Evolutionary conservation across 2,888 invertebrate genomes (phyloP).

Genomic region (Leptinotarsa haldemani): DNA sequence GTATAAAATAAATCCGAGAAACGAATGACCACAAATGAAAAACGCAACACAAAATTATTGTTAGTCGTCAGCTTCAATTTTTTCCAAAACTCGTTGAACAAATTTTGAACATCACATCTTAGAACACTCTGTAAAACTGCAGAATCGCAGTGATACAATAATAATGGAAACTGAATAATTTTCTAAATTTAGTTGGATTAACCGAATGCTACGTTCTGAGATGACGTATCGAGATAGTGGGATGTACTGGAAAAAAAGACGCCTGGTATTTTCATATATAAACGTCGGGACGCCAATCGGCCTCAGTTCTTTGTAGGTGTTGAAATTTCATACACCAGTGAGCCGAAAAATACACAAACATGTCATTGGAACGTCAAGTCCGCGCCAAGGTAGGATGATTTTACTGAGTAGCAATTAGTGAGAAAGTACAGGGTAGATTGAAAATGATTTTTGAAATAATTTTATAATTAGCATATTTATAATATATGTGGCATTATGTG

Average conservation of each 20-base stretch:
- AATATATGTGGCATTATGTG: not conserved
- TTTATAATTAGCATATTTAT: not conserved
- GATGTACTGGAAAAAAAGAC: slow-evolving; percentile 44
- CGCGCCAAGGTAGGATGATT: slow-evolving; percentile 80
- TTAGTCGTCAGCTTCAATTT: not conserved
- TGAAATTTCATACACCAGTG: slow-evolving; percentile 47
- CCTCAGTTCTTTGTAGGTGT: slow-evolving; percentile 59
- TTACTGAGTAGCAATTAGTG: slow-evolving; percentile 23
- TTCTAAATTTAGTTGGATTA: slow-evolving; percentile 61
- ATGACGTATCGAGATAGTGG: slow-evolving; percentile 45
- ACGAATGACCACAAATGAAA: not conserved
- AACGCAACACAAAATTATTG: not conserved
- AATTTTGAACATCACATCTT: slow-evolving; percentile 32
- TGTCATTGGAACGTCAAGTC: slow-evolving; percentile 94
- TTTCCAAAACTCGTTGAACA: not conserved
- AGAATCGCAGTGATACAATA: slow-evolving; percentile 35
- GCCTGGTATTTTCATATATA: slow-evolving; percentile 57
- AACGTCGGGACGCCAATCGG: slow-evolving; percentile 57
- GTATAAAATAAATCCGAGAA: too few relatives aligned
- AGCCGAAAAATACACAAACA: slow-evolving; percentile 64
- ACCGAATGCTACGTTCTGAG: slow-evolving; percentile 30
- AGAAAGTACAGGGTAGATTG: not conserved
- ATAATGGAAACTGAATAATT: slow-evolving; percentile 59
- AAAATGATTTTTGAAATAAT: not conserved
- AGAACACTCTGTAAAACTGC: slow-evolving; percentile 41